phyloP scores from a whole-genome alignment of 2,113 vertebrate genomes.

The Copsychus sechellarum region DNA sequence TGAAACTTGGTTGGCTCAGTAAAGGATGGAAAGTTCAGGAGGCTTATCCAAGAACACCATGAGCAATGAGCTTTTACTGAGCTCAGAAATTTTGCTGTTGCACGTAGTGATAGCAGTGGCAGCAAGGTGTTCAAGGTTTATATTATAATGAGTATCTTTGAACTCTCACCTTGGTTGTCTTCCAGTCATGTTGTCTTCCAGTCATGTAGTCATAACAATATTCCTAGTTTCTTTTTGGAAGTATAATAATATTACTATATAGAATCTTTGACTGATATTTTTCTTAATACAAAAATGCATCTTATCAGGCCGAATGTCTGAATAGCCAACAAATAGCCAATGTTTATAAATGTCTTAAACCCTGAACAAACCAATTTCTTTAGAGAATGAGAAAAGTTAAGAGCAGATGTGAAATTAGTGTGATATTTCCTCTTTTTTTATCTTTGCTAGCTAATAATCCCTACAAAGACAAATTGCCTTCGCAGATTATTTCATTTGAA shows the following conservation, averaged over 20 bases:
- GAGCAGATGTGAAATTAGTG: background rate
- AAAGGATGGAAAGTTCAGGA: background rate
- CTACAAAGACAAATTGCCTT: background rate
- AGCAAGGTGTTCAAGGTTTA: background rate
- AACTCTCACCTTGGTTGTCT: background rate
- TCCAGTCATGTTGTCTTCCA: background rate
- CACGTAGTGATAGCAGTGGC: background rate
- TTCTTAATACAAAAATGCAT: background rate
- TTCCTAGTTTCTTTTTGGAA: background rate
- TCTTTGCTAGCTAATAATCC: background rate
- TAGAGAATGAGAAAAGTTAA: background rate
- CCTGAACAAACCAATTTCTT: background rate
- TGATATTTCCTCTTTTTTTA: background rate
- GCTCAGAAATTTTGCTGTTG: background rate
- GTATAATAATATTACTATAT: background rate
- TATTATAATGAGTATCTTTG: background rate
- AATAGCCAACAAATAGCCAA: background rate
- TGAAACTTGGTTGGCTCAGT: background rate
- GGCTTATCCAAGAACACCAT: background rate
- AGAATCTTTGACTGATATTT: background rate
- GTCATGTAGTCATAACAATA: background rate
- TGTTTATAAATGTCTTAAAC: background rate
- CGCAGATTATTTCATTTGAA: background rate
- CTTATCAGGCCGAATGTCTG: background rate
- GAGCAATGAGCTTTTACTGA: background rate